Conservation (phyloP, 2,113 vertebrate genomes). For the Galemys pyrenaicus region DNA sequence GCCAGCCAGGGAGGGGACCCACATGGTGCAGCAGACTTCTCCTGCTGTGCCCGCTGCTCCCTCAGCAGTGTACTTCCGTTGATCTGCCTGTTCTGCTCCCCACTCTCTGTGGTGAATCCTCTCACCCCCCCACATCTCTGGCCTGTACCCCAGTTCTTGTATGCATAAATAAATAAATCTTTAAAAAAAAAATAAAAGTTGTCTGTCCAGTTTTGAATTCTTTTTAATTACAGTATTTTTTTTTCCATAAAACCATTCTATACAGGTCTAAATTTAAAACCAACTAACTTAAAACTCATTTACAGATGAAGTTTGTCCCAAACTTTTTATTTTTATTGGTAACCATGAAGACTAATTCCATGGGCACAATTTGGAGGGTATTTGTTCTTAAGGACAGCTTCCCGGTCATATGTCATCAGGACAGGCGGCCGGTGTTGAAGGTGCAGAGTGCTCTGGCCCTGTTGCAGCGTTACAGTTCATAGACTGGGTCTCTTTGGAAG, state of each 20-base stretch:
- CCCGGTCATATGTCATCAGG: constrained; percentile 84
- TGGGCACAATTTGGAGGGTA: constrained; percentile 79
- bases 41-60: too few relatives aligned
- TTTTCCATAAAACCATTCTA: not conserved
- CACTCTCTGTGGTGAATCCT: too few relatives aligned
- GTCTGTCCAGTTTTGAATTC: not conserved
- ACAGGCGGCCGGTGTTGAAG: constrained; percentile 78
- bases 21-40: too few relatives aligned
- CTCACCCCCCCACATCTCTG: too few relatives aligned
- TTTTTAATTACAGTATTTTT: not conserved
- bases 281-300: not conserved
- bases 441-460: constrained; percentile 73
- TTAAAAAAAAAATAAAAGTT: too few relatives aligned
- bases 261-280: not conserved
- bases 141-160: too few relatives aligned
- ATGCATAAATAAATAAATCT: too few relatives aligned
- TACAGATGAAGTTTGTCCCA: not conserved
- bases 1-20: too few relatives aligned
- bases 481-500: constrained; percentile 82
- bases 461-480: constrained; percentile 84
- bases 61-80: too few relatives aligned
- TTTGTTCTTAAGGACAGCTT: constrained; percentile 84
- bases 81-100: too few relatives aligned
- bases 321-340: constrained; percentile 56
- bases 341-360: constrained; percentile 78